Base-by-base conservation (phyloP, 2,797 vertebrate species). In the Chrysocyon brachyurus region DNA sequence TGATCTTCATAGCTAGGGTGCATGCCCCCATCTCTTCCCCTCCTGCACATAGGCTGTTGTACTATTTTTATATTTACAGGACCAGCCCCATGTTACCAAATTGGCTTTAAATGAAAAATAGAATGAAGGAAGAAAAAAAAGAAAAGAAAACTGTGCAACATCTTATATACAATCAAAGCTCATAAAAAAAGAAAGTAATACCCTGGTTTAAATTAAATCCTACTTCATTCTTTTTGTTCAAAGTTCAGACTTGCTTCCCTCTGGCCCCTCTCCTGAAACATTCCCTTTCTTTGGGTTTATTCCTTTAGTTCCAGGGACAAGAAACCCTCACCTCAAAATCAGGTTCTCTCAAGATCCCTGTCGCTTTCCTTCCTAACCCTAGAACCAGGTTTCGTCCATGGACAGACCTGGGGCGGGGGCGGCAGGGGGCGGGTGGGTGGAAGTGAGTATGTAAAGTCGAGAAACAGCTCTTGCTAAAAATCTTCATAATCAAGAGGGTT, bases 61-160 rank as follows among this genome's bases (percentile, higher is more conserved):
- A 7, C 31, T 2, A 17, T 52, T 85, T 91, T 94, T 90, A 81
- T 89, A 16, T 63, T 77, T 87, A 91, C 82, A 96, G 97, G 82
- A 79, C 61, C 86, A 97, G 66, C 56, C 64, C 86, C 56, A 4
- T 24, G 10, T 88, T 86, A 49, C 64, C 78, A 89, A 97, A 97
- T 90, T 63, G 95, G 54, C 93, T 97, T 98, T 97, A 97, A 97
- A 97, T 97, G 93, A 94, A 97, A 96, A 86, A 93, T 77, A 92
- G 84, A 89, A 75, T 90, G 91, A 89, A 33, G 1, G 68, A 89
- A 92, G 33, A 84, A 79, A 79, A 94, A 73, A 83, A 61, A 61
- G 46, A 75, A 52, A 91, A 89, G 90, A 97, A 66, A 83, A 87
- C 49, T 49, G 26, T 9, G 52, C 57, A 33, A 86, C 96, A 91